These are phyloP conservation scores for Scopus umbretta DNA, from an alignment of 2,113 vertebrate genomes.

Conservation along the genomic window DNA sequence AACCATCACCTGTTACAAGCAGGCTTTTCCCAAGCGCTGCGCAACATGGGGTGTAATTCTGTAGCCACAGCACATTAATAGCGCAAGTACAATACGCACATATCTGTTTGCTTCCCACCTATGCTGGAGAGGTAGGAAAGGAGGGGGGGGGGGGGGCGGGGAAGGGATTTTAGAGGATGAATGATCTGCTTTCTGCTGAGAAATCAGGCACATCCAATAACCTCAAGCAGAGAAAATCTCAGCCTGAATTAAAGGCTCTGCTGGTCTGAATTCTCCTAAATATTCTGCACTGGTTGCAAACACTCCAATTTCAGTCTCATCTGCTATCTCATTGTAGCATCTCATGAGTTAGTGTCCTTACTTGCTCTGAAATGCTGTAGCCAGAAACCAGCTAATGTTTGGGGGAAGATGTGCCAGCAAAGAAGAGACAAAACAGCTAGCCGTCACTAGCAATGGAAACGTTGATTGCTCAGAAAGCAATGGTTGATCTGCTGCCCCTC, in stretches of 20 bases:
- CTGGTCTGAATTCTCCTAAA: slow-evolving; percentile 28
- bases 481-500: background rate
- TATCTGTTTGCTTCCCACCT: background rate
- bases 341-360: background rate
- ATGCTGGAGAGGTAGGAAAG: background rate
- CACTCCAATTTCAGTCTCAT: background rate
- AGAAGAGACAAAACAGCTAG: background rate
- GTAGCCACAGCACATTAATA: background rate
- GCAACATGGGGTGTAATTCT: background rate
- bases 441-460: fast-evolving
- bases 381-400: background rate
- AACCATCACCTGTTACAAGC: background rate
- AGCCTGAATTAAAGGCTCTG: slow-evolving; percentile 53
- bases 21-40: background rate
- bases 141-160: background rate
- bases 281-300: background rate
- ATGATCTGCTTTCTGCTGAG: slow-evolving; percentile 42
- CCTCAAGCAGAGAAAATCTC: slow-evolving; percentile 45
- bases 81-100: background rate
- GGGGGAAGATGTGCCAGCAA: background rate
- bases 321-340: background rate
- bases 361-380: slow-evolving; percentile 4
- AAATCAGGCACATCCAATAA: slow-evolving; percentile 46
- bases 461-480: background rate
- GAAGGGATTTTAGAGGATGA: background rate